Percentiles rank a stretch among this genome's conserved stretches.
Evolutionary conservation across 2,888 invertebrate species (phyloP).

Genomic region (Parnassius mnemosyne): DNA sequence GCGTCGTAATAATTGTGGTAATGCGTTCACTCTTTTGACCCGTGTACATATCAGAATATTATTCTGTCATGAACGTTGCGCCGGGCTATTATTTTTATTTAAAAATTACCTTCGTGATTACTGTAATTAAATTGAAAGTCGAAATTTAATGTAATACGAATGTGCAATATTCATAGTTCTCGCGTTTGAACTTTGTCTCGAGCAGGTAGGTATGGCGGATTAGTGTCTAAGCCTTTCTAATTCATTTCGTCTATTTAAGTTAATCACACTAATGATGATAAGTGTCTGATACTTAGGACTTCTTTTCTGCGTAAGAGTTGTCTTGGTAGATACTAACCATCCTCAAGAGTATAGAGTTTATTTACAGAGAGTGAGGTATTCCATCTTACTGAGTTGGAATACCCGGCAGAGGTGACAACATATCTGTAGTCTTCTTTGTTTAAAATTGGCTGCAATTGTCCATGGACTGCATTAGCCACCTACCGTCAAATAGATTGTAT

Average conservation of each 20-base stretch:
- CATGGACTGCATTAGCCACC: no score
- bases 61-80: conserved; percentile 64
- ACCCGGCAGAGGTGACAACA: no score
- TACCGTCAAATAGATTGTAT: no score
- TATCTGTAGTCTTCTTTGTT: no score
- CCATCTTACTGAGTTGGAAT: no score
- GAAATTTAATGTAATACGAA: conserved; percentile 11
- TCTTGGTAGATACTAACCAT: no score
- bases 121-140: conserved; percentile 18
- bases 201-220: conserved; percentile 46
- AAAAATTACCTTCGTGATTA: conserved; percentile 8
- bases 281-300: conserved; percentile 33
- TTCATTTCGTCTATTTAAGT: conserved; percentile 52
- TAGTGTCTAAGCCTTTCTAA: conserved; percentile 40
- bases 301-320: no score
- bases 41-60: conserved; percentile 41
- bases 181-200: conserved; percentile 49
- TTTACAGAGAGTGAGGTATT: no score
- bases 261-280: conserved; percentile 52
- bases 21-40: conserved; percentile 22
- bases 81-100: conserved; percentile 36
- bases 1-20: conserved; percentile 63
- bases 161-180: conserved; percentile 45
- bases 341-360: no score
- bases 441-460: no score